Conservation (phyloP, 2,888 invertebrate species). For the Antheraea assamensis region DNA sequence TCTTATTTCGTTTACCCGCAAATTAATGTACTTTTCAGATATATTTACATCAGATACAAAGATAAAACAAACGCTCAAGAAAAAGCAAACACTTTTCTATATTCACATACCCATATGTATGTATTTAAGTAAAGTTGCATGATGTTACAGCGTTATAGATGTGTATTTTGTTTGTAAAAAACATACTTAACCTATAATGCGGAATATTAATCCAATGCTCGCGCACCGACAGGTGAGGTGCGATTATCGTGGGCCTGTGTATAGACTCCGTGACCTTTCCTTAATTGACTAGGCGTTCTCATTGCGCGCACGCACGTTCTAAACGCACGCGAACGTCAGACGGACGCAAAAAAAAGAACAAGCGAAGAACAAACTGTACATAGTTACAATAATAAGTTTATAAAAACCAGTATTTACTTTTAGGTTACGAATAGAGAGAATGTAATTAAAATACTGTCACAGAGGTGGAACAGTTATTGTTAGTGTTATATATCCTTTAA, state of each 20-base stretch:
- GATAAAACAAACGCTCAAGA: neutral
- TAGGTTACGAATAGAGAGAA: neutral
- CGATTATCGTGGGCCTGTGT: conserved; percentile 71
- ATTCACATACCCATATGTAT: neutral
- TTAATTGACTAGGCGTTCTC: conserved; percentile 78
- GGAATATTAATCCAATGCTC: conserved; percentile 51
- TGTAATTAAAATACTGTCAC: neutral
- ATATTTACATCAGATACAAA: neutral
- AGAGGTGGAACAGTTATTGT: conserved; percentile 7
- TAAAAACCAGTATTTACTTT: conserved; percentile 1
- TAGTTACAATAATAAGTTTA: conserved; percentile 1
- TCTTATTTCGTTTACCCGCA: too few species aligned
- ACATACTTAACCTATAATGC: neutral
- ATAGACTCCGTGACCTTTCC: conserved; percentile 73
- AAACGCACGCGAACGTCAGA: conserved; percentile 69
- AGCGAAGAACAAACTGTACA: neutral
- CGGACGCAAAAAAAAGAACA: conserved; percentile 35
- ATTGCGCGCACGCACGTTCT: conserved; percentile 65
- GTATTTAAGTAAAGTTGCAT: neutral
- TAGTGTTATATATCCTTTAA: neutral
- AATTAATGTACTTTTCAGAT: too few species aligned
- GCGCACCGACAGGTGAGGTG: conserved; percentile 69
- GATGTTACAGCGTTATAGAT: neutral
- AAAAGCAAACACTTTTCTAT: neutral
- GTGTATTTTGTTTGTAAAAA: neutral